Base-by-base conservation (phyloP, 2,888 invertebrate genomes). In the Eupithecia centaureata region DNA sequence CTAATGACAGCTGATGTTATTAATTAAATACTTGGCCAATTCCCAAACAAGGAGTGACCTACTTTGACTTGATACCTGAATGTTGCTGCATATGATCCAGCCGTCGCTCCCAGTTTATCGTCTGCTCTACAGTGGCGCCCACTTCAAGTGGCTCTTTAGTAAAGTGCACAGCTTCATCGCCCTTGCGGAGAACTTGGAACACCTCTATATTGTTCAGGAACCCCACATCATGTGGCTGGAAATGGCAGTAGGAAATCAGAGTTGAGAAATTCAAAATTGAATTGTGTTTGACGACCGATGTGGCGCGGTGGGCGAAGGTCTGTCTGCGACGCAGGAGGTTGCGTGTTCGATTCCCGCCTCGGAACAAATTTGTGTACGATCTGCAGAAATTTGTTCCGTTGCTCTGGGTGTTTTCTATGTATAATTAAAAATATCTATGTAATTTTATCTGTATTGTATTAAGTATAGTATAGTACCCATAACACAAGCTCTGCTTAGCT, bases 51-150 rank as follows among this genome's bases (percentile, higher is more conserved):
- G n/a, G n/a, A 18, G 18, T 0, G 18, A 7, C n/a, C 18, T 8
- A 18, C 0, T 58, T 58, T 7, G 22, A n/a, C n/a, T 47, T 47
- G 30, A 61, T 83, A 95, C 97, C 97, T 80, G 97, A 97, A 92
- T 98, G 98, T 81, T 98, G 98, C 82, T 98, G 98, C 98, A 98
- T 98, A 81, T 98, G 97, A 84, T 98, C 97, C 82, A 97, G 95
- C 61, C 98, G 91, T 68, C 97, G 93, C 0, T 94, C 86, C 97
- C 97, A 98, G 83, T 97, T 95, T 5, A 98, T 82, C 28, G 83
- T 90, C 81, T 96, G 95, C 12, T 89, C 85, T 0, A 97, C 97
- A 51, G 89, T 84, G 0, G 94, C 88, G 0, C 96, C 97, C 27
- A 94, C 88, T 51, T 94, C 90, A 8, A 97, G 84, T 0, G 96